Percentiles rank a stretch among this genome's conserved stretches.
Evolutionary conservation across 2,797 vertebrate genomes (phyloP).

Genomic region (Mionectes olivaceus): DNA sequence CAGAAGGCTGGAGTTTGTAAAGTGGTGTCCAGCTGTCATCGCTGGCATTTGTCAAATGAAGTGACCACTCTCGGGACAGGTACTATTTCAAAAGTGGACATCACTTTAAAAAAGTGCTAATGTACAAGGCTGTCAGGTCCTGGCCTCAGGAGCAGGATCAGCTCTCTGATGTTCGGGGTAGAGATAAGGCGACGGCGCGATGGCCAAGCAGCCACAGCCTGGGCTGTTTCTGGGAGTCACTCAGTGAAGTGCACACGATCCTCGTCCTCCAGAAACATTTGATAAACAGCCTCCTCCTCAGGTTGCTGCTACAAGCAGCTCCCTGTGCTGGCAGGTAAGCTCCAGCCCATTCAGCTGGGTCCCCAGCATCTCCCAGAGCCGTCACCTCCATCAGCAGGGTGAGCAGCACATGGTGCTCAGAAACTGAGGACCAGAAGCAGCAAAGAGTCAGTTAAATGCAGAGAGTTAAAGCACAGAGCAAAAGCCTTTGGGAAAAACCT

Average conservation of each 20-base stretch:
- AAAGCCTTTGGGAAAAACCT: neutral
- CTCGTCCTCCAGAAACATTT: neutral
- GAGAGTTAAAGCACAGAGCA: neutral
- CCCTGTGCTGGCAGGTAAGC: neutral
- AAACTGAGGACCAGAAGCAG: neutral
- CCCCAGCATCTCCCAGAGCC: neutral
- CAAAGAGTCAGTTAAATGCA: neutral
- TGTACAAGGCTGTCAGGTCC: constrained; percentile 69
- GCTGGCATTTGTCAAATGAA: constrained; percentile 77
- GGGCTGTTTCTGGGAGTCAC: neutral
- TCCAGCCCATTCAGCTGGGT: neutral
- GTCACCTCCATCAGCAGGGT: accelerated
- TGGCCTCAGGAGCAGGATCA: neutral
- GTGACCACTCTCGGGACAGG: constrained; percentile 70
- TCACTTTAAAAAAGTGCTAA: constrained; percentile 73
- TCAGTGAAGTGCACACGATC: neutral
- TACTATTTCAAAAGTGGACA: constrained; percentile 75
- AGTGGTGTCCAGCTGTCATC: constrained; percentile 64
- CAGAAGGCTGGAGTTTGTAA: constrained; percentile 65
- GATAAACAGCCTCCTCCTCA: neutral
- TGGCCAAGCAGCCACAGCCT: neutral
- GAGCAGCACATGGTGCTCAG: accelerated
- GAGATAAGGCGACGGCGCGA: neutral
- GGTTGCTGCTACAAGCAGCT: neutral
- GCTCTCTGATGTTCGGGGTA: constrained; percentile 12